These are phyloP conservation scores for Solenopsis invicta DNA, from an alignment of 1,140 invertebrate genomes.

Conservation along the genomic window DNA sequence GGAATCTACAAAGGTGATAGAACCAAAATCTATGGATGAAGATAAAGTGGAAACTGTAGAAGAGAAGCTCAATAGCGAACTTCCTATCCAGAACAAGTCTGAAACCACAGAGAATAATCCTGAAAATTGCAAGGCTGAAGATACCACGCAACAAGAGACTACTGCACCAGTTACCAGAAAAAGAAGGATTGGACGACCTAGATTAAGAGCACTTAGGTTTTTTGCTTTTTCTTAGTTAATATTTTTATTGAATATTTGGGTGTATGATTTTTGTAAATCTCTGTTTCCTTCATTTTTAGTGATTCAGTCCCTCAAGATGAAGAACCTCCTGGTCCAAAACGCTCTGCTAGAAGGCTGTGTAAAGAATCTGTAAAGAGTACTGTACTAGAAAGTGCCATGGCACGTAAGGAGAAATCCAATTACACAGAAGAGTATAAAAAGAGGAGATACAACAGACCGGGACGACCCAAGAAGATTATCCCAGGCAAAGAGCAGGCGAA, in stretches of 20 bases:
- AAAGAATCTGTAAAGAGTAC: conserved; percentile 85
- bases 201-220: conserved; percentile 81
- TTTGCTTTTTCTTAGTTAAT: conserved; percentile 34
- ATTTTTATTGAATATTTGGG: conserved; percentile 42
- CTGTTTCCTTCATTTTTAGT: conserved; percentile 76
- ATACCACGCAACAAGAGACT: conserved; percentile 57
- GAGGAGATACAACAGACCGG: conserved; percentile 83
- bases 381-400: conserved; percentile 86
- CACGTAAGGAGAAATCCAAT: conserved; percentile 86
- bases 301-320: conserved; percentile 76
- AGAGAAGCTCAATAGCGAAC: neutral
- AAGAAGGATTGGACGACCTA: conserved; percentile 77
- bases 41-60: conserved; percentile 56
- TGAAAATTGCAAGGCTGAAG: conserved; percentile 53
- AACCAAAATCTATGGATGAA: conserved; percentile 31
- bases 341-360: conserved; percentile 85
- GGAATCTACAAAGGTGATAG: conserved; percentile 30
- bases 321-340: conserved; percentile 83
- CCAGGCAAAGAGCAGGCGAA: conserved; percentile 73
- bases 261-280: conserved; percentile 56
- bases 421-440: conserved; percentile 83
- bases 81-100: conserved; percentile 56
- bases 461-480: conserved; percentile 81
- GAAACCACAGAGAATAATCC: conserved; percentile 59
- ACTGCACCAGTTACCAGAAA: conserved; percentile 78